These are phyloP conservation scores for Adoxophyes honmai DNA, from an alignment of 1,140 invertebrate species.

Conservation along the genomic window DNA sequence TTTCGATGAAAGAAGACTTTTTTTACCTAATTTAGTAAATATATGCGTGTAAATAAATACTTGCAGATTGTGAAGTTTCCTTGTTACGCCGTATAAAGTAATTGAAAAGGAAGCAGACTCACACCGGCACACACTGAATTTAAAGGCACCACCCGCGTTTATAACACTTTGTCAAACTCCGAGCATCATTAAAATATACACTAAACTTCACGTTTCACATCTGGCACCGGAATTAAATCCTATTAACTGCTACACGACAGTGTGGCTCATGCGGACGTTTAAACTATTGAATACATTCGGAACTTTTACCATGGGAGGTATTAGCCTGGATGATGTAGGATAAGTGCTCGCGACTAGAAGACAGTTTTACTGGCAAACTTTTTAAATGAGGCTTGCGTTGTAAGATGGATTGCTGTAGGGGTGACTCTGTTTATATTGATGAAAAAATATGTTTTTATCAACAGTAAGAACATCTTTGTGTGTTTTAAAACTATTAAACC, in stretches of 20 bases:
- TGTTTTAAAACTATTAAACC: too few species aligned
- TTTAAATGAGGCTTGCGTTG: too few species aligned
- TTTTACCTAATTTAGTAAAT: too few species aligned
- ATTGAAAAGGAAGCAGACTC: too few species aligned
- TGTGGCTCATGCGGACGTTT: neutral
- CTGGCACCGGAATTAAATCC: neutral
- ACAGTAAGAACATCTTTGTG: too few species aligned
- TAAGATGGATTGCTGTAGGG: too few species aligned
- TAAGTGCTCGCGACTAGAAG: neutral
- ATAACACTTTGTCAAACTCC: neutral
- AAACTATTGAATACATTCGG: conserved; percentile 6
- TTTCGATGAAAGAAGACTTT: too few species aligned
- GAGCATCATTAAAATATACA: conserved; percentile 1
- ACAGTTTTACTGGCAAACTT: neutral
- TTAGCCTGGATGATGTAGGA: conserved; percentile 1
- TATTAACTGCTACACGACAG: conserved; percentile 6
- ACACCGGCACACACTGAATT: neutral
- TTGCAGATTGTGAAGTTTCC: too few species aligned
- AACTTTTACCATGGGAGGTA: neutral
- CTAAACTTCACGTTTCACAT: conserved; percentile 8
- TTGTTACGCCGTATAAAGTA: too few species aligned
- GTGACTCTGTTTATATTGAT: too few species aligned
- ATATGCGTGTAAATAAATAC: too few species aligned
- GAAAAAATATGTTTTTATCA: too few species aligned
- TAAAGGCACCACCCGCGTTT: neutral